Percentiles rank a stretch among this genome's conserved stretches.
Evolutionary conservation across 2,888 invertebrate genomes (phyloP).

Genomic region (Philereme vetulata): DNA sequence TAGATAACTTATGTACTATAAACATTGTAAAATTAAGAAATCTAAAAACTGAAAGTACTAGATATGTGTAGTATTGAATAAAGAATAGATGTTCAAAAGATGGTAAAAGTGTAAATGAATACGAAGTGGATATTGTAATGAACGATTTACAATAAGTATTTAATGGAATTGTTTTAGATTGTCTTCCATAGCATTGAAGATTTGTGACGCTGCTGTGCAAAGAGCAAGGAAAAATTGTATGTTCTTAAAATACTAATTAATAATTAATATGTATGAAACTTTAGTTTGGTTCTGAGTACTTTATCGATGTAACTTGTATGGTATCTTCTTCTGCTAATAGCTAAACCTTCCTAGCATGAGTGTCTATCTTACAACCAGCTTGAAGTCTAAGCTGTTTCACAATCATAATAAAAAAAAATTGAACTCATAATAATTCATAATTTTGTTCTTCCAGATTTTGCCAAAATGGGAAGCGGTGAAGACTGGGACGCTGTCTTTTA

Average conservation of each 20-base stretch:
- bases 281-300: slow-evolving; percentile 13
- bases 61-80: no score
- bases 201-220: slow-evolving; percentile 21
- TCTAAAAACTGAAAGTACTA: no score
- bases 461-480: slow-evolving; percentile 96
- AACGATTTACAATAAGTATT: not conserved
- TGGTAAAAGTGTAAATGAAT: no score
- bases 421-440: slow-evolving; percentile 9
- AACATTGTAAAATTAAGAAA: no score
- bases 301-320: slow-evolving; percentile 9
- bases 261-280: slow-evolving; percentile 15
- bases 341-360: slow-evolving; percentile 31
- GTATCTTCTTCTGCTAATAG: slow-evolving; percentile 23
- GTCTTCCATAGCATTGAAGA: slow-evolving; percentile 16
- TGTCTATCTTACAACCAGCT: slow-evolving; percentile 28
- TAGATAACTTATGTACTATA: no score
- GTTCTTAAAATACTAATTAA: slow-evolving; percentile 16
- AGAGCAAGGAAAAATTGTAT: slow-evolving; percentile 22
- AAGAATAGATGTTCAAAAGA: no score
- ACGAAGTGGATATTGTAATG: no score
- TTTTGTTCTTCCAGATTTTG: slow-evolving; percentile 85
- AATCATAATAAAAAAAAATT: not conserved
- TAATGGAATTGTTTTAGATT: slow-evolving; percentile 12
- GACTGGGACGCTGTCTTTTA: slow-evolving; percentile 95
- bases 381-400: slow-evolving; percentile 25